Base-by-base conservation (phyloP, 2,888 invertebrate species). In the Oscheius myriophilus region DNA sequence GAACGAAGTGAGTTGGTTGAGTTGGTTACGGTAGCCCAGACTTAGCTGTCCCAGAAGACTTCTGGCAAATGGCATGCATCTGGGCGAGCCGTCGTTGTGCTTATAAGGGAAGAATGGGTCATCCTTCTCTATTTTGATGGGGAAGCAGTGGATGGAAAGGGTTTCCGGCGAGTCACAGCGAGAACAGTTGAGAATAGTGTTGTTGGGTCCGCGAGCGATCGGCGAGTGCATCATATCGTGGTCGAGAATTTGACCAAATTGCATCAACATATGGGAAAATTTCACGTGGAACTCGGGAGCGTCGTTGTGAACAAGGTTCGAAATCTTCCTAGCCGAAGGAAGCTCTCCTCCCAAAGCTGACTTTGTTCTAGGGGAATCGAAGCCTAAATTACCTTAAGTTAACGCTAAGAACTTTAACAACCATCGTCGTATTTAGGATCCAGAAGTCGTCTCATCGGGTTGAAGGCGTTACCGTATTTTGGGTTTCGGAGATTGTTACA, bases 211-310 rank as follows among this genome's bases (percentile, higher is more conserved):
- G 81, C 87, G 84, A 66, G 89, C 88, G 66, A 94, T 93, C 1
- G 94, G 96, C 0, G 95, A 95, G 91, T 95, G 92, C 0, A 95
- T 95, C 61, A 96, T 89, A 87, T 96, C 96, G 88, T 96, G 96
- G 87, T 96, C 96, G 23, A 96, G 87, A 84, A 96, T 92, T 87
- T 96, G 95, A 0, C 94, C 95, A 84, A 92, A 95, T 89, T 95
- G 95, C 95, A 96, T 96, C 49, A 93, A 55, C 83, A 86, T 84
- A 57, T 87, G 86, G 16, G 86, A 83, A 77, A 84, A 86, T 64
- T 79, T 80, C 14, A 83, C 76, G 63, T 86, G 83, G 65, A 82
- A 77, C 14, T 75, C 69, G 3, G 76, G 80, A 45, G 75, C 69
- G 45, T 83, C 83, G 7, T 62, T 61, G 62, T 86, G 86, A 2